Percentiles rank a stretch among this genome's conserved stretches.
Evolutionary conservation across 1,140 invertebrate species (phyloP).

Genomic region (Lepidurus apus): DNA sequence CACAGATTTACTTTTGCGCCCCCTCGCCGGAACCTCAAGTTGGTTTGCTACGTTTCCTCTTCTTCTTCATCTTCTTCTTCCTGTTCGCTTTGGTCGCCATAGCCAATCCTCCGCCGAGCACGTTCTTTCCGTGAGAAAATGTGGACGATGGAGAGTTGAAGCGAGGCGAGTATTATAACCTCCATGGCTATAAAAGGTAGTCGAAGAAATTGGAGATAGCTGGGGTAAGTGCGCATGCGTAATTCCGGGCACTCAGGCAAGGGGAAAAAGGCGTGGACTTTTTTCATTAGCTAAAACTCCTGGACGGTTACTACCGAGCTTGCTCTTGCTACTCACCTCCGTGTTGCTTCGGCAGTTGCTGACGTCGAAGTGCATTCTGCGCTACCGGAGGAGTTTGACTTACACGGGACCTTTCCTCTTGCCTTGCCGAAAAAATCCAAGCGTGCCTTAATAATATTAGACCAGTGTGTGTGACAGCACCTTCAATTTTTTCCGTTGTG

Average conservation of each 20-base stretch:
- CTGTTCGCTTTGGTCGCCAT: neutral
- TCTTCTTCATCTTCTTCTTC: neutral
- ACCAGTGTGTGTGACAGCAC: neutral
- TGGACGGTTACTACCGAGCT: conserved; percentile 12
- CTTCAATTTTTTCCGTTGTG: neutral
- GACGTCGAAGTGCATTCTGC: conserved; percentile 17
- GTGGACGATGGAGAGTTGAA: neutral
- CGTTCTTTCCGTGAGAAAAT: conserved; percentile 19
- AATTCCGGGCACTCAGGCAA: neutral
- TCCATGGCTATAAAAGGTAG: conserved; percentile 5
- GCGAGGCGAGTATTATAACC: conserved; percentile 9
- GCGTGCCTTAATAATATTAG: neutral
- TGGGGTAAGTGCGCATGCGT: neutral
- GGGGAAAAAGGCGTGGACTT: conserved; percentile 13
- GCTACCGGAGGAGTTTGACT: neutral
- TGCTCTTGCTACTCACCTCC: conserved; percentile 17
- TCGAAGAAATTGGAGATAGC: conserved; percentile 21
- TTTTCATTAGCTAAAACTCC: conserved; percentile 20
- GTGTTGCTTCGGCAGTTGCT: conserved; percentile 20
- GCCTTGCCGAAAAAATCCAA: neutral
- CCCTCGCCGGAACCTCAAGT: neutral
- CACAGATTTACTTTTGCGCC: conserved; percentile 9
- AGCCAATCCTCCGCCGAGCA: neutral
- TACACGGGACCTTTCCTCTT: neutral
- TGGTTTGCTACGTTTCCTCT: neutral